These are phyloP conservation scores for Channa maculata DNA, from an alignment of 2,113 vertebrate genomes.

Conservation along the genomic window DNA sequence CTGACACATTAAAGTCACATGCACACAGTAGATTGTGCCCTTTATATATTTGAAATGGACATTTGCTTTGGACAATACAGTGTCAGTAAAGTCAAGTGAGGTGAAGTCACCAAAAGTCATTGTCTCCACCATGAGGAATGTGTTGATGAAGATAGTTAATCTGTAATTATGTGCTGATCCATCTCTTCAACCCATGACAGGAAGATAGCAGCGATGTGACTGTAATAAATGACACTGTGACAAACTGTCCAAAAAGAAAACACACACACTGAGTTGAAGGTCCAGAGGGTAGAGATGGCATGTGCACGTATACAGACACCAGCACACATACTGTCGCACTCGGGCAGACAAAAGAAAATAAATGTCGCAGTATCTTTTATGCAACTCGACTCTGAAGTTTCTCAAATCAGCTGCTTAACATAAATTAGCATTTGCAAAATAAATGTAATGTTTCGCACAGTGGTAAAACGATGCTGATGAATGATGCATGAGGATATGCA, in stretches of 20 bases:
- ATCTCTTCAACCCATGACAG: constrained; percentile 47
- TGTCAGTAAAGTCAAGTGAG: constrained; percentile 16
- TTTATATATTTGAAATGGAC: too few relatives aligned
- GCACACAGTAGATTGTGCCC: too few relatives aligned
- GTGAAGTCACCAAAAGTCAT: background rate
- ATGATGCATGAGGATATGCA: constrained; percentile 78
- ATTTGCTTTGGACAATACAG: constrained; percentile 18
- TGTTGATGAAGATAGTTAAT: constrained; percentile 24
- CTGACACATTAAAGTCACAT: background rate
- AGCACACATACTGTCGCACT: constrained; percentile 12
- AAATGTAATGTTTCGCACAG: constrained; percentile 68
- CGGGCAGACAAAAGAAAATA: constrained; percentile 67
- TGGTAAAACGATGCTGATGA: constrained; percentile 71
- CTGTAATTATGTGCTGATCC: constrained; percentile 36
- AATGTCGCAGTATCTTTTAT: constrained; percentile 65
- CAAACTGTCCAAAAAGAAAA: constrained; percentile 38
- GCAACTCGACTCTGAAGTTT: constrained; percentile 67
- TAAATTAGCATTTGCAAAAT: constrained; percentile 81
- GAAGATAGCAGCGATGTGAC: constrained; percentile 14
- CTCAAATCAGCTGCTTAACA: constrained; percentile 77
- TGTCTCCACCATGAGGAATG: constrained; percentile 16
- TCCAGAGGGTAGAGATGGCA: background rate
- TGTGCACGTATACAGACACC: background rate
- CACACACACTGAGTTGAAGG: background rate
- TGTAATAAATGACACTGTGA: constrained; percentile 15